Conservation (phyloP, 2,113 vertebrate genomes). For the Polyodon spathula region DNA sequence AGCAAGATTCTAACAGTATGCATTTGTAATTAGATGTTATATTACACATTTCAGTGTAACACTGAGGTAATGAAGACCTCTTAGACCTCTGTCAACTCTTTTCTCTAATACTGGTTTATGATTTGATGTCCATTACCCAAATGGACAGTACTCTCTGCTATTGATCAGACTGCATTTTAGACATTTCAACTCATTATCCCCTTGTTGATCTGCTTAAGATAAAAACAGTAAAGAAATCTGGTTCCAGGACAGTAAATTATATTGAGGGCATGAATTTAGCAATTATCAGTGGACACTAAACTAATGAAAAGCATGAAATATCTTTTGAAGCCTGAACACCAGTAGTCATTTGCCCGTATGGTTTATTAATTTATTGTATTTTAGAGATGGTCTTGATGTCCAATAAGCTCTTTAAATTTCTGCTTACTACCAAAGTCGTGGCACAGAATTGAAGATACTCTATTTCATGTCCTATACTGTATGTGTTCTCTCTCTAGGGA, state of each 20-base stretch:
- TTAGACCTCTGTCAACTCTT: conserved; percentile 66
- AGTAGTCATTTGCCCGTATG: too few species aligned
- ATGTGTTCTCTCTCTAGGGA: too few species aligned
- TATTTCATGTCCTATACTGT: too few species aligned
- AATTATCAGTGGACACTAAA: conserved; percentile 45
- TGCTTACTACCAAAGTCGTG: too few species aligned
- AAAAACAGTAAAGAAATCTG: conserved; percentile 46
- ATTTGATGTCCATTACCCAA: conserved; percentile 84
- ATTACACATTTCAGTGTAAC: conserved; percentile 22
- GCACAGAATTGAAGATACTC: too few species aligned
- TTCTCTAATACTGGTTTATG: conserved; percentile 63
- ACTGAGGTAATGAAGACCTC: conserved; percentile 67
- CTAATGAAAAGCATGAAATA: neutral
- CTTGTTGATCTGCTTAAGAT: conserved; percentile 45
- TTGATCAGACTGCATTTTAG: conserved; percentile 73
- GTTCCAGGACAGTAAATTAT: conserved; percentile 56
- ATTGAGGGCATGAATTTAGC: conserved; percentile 35
- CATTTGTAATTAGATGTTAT: neutral
- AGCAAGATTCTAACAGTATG: neutral
- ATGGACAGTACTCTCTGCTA: conserved; percentile 76
- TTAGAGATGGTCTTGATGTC: too few species aligned
- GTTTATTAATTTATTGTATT: too few species aligned
- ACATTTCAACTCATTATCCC: conserved; percentile 62
- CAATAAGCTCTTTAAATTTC: too few species aligned
- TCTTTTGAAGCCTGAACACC: neutral